Conservation (phyloP, 1,140 invertebrate species). For the Tenebrio molitor region DNA sequence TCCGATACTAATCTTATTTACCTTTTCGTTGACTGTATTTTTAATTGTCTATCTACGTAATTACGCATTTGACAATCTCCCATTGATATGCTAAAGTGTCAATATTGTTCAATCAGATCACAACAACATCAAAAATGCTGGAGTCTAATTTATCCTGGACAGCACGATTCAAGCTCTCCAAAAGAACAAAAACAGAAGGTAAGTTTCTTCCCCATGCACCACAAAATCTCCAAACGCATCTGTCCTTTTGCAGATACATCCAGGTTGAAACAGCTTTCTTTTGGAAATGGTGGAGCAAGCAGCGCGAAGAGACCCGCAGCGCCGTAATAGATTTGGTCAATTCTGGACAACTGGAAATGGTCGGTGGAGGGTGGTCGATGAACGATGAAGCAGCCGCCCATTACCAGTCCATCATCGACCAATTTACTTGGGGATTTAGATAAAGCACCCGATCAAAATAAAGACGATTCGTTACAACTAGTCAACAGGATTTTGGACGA, state of each 20-base stretch:
- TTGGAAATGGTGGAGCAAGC: conserved; percentile 78
- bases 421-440: conserved; percentile 78
- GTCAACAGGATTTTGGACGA: conserved; percentile 60
- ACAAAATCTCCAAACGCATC: too few species aligned
- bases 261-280: conserved; percentile 67
- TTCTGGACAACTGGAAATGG: conserved; percentile 81
- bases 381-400: conserved; percentile 86
- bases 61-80: too few species aligned
- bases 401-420: conserved; percentile 88
- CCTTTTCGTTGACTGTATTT: too few species aligned
- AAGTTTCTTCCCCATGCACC: too few species aligned
- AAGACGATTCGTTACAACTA: not conserved
- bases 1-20: too few species aligned
- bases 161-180: conserved; percentile 54
- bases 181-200: conserved; percentile 56
- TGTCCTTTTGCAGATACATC: conserved; percentile 55
- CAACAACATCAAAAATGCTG: conserved; percentile 42
- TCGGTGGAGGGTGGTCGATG: conserved; percentile 80
- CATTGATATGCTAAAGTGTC: too few species aligned
- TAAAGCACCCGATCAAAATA: conserved; percentile 53
- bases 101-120: too few species aligned
- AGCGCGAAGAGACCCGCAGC: conserved; percentile 68
- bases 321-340: conserved; percentile 66
- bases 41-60: too few species aligned
- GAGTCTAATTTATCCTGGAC: conserved; percentile 56